Base-by-base conservation (phyloP, 2,888 invertebrate genomes). In the Brenthis ino region DNA sequence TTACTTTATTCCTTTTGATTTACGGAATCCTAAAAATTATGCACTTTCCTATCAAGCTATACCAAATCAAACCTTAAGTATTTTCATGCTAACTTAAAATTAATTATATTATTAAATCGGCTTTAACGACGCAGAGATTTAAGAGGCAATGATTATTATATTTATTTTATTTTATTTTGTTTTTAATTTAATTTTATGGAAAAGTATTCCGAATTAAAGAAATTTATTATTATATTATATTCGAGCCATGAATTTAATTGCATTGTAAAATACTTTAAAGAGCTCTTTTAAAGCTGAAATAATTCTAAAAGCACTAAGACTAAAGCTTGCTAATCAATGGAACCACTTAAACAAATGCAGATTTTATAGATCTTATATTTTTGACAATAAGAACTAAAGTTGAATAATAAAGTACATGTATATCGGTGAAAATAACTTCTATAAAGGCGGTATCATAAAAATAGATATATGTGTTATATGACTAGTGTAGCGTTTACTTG, bases 381-480 rank as follows among this genome's bases (percentile, higher is more conserved):
- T 51, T 50, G 33, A 53, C 2, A 54, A 37, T 81, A 76, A 74
- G 77, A 65, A 72, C 73, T 73, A 77, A 75, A 75, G 76, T 74
- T 55, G 68, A 43, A 68, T 69, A 65, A 11, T n/a, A 8, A 60
- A 12, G 56, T 65, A 57, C 64, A 71, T 50, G 72, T 67, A 53
- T 72, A 47, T 63, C 78, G 72, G 80, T 71, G 37, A 43, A 70
- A 72, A 75, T 75, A 71, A 77, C 76, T 79, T 84, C 85, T 84
- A 85, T 85, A 81, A 85, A 80, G 79, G 80, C 75, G 73, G 75
- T 75, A 81, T 85, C 85, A 83, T 88, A 87, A 88, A 88, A 85
- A 83, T 81, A 80, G 81, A 82, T 83, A 85, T 20, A 84, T 80
- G 82, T 79, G 16, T 16, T 60, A 33, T 16, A 50, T 33, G 48